These are phyloP conservation scores for Uropetala carovei DNA, from an alignment of 2,888 invertebrate species.

Conservation along the genomic window DNA sequence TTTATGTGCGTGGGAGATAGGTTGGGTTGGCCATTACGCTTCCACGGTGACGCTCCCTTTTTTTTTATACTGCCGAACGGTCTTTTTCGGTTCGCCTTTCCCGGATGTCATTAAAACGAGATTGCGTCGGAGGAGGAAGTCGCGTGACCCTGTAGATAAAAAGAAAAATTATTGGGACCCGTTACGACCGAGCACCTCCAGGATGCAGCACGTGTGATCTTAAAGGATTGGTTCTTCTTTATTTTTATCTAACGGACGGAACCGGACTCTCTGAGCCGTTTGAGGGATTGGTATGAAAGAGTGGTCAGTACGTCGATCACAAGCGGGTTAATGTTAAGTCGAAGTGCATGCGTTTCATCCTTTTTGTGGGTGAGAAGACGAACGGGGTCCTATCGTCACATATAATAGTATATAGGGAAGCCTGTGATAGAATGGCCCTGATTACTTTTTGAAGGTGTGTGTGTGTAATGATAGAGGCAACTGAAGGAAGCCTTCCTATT, in stretches of 20 bases:
- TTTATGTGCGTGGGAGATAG: no score
- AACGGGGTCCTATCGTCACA: no score
- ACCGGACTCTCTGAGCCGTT: background rate
- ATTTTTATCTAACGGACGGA: background rate
- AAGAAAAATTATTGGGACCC: background rate
- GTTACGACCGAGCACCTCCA: background rate
- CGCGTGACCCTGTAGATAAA: constrained; percentile 1
- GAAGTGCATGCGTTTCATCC: no score
- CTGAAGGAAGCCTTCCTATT: no score
- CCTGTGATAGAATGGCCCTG: no score
- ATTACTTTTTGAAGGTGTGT: no score
- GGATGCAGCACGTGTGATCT: constrained; percentile 1
- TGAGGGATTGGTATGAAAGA: background rate
- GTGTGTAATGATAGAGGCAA: no score
- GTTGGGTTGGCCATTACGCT: background rate
- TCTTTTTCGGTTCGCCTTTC: background rate
- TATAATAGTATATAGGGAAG: no score
- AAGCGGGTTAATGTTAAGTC: no score
- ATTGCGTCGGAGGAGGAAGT: background rate
- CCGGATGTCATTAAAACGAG: constrained; percentile 29
- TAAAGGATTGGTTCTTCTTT: background rate
- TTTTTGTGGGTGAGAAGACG: no score
- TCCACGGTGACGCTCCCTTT: background rate
- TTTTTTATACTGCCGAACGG: background rate
- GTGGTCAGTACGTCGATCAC: no score